Evolutionary conservation across 2,797 vertebrate species (phyloP).

Genomic region (Spatula clypeata): DNA sequence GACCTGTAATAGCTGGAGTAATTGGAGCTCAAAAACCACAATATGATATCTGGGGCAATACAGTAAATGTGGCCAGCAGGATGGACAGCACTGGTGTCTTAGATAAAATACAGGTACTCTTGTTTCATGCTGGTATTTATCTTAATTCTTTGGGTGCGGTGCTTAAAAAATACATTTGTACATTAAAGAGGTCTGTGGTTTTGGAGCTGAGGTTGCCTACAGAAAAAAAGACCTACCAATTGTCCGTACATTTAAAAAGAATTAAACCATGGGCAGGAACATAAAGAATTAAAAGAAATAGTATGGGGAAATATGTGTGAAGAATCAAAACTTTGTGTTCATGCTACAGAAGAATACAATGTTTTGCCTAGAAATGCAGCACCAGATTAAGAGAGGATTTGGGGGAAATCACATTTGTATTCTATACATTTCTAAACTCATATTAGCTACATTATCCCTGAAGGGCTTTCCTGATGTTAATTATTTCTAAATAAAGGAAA

Average conservation of each 20-base stretch:
- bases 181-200: neutral
- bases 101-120: slow-evolving; percentile 95
- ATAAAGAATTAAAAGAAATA: neutral
- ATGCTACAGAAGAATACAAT: neutral
- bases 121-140: neutral
- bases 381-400: neutral
- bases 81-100: slow-evolving; percentile 98
- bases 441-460: neutral
- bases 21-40: slow-evolving; percentile 99
- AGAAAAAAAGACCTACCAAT: neutral
- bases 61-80: slow-evolving; percentile 96
- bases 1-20: slow-evolving; percentile 96
- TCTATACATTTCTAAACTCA: neutral
- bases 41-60: slow-evolving; percentile 99
- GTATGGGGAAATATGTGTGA: neutral
- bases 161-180: neutral
- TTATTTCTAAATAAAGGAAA: neutral
- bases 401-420: neutral
- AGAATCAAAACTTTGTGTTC: neutral
- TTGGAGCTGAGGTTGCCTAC: neutral
- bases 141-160: neutral
- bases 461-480: neutral
- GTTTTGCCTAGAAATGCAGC: neutral
- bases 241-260: neutral
- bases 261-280: neutral